Base-by-base conservation (phyloP, 30 jellyfish, hydroid and myxozoan genomes). In the Chrysaora quinquecirrha region DNA sequence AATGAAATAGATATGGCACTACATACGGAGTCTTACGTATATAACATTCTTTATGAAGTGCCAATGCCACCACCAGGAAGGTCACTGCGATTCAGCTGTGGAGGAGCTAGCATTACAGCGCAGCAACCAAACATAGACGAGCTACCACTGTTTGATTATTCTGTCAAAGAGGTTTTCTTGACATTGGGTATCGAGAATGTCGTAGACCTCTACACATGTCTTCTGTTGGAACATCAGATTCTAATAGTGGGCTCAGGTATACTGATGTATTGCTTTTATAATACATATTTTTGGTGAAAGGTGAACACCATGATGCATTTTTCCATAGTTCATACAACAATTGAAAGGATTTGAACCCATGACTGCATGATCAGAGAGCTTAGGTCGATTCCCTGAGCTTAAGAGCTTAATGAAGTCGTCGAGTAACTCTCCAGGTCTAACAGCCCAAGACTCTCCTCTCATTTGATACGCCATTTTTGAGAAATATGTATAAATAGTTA, bases 21-120 rank as follows among this genome's bases (percentile, higher is more conserved):
- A 48, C 92, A 74, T 35, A 38, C 89, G 3, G 99, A 94, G 65
- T 89, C 97, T n/a, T 76, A 72, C 56, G 87, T 94, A 1, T 94
- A 86, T 73, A 80, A 87, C 74, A 33, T 88, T 12, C 68, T 94
- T 62, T 94, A 86, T 62, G 99, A 88, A 54, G 89, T 94, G 2
- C 99, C 99, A 9, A 78, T 93, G 21, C 97, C 97, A 0, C 99
- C 99, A 1, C 95, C 99, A n/a, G 99, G 99, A 7, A 61, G 97
- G 27, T 76, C 89, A 20, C 73, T 94, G 84, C 83, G 91, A 31
- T 91, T 86, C 82, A 11, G 87, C 21, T 82, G 94, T 43, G 96
- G 96, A 0, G 96, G 96, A 1, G 85, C 87, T 18, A 77, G 97
- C 9, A 82, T 94, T 16, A 88, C 96, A 12, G 79, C 83, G 24